A percentile compares a stretch with the other conserved stretches of the same genome.
Evolutionary conservation across 1,140 invertebrate species (phyloP).

Genomic region (Nylanderia fulva): DNA sequence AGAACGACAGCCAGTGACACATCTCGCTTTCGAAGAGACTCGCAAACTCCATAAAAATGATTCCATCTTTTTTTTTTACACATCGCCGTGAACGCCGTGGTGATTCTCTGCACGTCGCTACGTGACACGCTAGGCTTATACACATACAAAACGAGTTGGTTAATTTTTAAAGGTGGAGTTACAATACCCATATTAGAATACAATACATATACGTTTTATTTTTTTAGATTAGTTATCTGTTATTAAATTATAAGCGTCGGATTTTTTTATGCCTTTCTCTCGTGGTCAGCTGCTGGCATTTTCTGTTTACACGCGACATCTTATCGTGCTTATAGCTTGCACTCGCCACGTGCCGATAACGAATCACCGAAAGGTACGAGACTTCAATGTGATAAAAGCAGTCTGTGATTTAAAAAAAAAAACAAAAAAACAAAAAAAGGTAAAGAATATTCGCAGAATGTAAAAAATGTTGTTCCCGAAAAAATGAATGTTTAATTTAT

Average conservation of each 20-base stretch:
- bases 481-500: neutral
- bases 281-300: constrained; percentile 64
- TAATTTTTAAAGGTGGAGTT: constrained; percentile 76
- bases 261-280: constrained; percentile 64
- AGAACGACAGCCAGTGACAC: constrained; percentile 46
- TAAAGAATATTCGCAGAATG: neutral
- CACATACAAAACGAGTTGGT: constrained; percentile 78
- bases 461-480: neutral
- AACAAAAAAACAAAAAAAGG: too few relatives aligned
- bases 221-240: constrained; percentile 79
- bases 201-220: constrained; percentile 80
- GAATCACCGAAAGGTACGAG: constrained; percentile 41
- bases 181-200: constrained; percentile 81
- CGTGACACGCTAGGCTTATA: constrained; percentile 78
- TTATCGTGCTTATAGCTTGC: constrained; percentile 63
- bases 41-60: constrained; percentile 37
- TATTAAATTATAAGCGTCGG: constrained; percentile 82
- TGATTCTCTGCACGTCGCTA: constrained; percentile 70
- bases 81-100: constrained; percentile 59
- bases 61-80: constrained; percentile 23
- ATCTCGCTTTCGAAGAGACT: constrained; percentile 50
- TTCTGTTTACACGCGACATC: constrained; percentile 68
- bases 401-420: neutral
- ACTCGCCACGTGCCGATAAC: constrained; percentile 67
- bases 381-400: neutral